These are phyloP conservation scores for Pomacea maculata DNA, from an alignment of 1,140 invertebrate species.

Conservation along the genomic window DNA sequence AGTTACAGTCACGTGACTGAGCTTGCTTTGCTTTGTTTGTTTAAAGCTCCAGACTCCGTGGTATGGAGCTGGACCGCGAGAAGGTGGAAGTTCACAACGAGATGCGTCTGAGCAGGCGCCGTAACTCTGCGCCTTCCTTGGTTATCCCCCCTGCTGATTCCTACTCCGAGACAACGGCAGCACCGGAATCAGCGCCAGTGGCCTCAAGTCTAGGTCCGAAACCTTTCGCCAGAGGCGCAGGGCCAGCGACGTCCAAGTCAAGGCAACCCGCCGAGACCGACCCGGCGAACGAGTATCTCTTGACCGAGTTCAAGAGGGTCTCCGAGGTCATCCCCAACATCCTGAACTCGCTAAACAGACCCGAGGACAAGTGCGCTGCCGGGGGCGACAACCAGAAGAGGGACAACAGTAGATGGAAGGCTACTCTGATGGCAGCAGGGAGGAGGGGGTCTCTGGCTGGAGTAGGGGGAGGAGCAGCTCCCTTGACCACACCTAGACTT, in stretches of 20 bases:
- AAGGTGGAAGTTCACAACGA: conserved; percentile 43
- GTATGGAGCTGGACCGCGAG: conserved; percentile 44
- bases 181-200: background rate
- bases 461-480: too few species aligned
- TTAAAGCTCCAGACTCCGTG: conserved; percentile 36
- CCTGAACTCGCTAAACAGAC: conserved; percentile 40
- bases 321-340: conserved; percentile 48
- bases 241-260: background rate
- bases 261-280: background rate
- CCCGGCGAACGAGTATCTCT: conserved; percentile 42
- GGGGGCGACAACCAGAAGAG: conserved; percentile 11
- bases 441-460: too few species aligned
- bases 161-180: background rate
- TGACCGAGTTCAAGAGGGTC: conserved; percentile 46
- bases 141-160: conserved; percentile 2
- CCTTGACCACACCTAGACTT: too few species aligned
- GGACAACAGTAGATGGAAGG: too few species aligned
- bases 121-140: conserved; percentile 6
- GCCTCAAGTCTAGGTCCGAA: background rate
- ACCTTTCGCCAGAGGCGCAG: background rate
- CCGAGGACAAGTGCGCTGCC: conserved; percentile 31
- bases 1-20: background rate
- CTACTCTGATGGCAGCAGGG: too few species aligned
- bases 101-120: conserved; percentile 35
- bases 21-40: background rate